Base-by-base conservation (phyloP, 2,888 invertebrate genomes). In the Mythimna pallens region DNA sequence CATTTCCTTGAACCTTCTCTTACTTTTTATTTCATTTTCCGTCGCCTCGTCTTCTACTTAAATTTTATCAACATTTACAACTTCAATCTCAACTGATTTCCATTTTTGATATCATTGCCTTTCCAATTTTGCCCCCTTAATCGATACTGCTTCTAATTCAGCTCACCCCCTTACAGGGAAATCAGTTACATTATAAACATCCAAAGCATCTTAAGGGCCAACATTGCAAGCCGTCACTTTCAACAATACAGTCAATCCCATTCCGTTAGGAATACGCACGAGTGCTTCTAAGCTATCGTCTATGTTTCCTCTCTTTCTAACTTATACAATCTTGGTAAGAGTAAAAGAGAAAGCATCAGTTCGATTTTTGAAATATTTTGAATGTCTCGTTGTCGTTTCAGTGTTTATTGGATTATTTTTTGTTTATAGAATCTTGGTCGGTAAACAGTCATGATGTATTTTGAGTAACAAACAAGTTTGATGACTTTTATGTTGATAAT, bases 211-310 rank as follows among this genome's bases (percentile, higher is more conserved):
- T 81, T 74, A 74, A 75, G 81, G 77, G 81, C 77, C 83, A 65
- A 34, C 76, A 70, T 73, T 77, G 64, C 69, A 58, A 76, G 78
- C 73, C 80, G 86, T 84, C 86, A 80, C 73, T 76, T 72, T 76
- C 78, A 81, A 80, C 81, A 85, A 82, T 85, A 81, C 81, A 83
- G 78, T 84, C 88, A 78, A 76, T 82, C 76, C 78, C 84, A 87
- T 88, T 86, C 86, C 87, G 82, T 86, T 84, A 82, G 62, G 65
- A 79, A 63, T 87, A 93, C 92, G 93, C 93, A 93, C 92, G 93
- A 89, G 85, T 86, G 88, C 83, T 59, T 85, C 74, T 25, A 47
- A 79, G 78, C 73, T 76, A 77, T 67, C 75, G 80, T 70, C 20
- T 70, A 20, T 59, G 57, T 34, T 50, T 61, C 59, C 47, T 86